A percentile compares a stretch with the other conserved stretches of the same genome.
phyloP scores from a whole-genome alignment of 2,797 vertebrate genomes.

The Synanceia verrucosa region DNA sequence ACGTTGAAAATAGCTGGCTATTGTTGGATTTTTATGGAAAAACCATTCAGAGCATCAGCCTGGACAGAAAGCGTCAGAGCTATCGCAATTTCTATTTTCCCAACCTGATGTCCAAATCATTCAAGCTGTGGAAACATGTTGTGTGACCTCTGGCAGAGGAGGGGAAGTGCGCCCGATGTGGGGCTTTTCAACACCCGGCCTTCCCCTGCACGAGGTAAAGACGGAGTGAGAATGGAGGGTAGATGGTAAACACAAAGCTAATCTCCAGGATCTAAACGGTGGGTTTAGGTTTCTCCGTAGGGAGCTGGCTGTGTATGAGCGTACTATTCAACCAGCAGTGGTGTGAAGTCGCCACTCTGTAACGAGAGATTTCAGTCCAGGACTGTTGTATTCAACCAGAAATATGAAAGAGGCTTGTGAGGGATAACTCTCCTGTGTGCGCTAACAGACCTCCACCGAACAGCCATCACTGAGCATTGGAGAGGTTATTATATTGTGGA shows the following conservation, averaged over 20 bases:
- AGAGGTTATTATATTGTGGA: conserved; percentile 32
- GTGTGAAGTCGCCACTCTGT: conserved; percentile 46
- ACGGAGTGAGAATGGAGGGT: conserved; percentile 35
- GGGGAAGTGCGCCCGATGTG: conserved; percentile 27
- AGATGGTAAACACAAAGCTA: conserved; percentile 50
- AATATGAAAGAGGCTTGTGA: conserved; percentile 20
- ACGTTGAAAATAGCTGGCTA: neutral
- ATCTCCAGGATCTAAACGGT: conserved; percentile 60
- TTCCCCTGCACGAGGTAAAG: conserved; percentile 21
- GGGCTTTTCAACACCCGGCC: conserved; percentile 38
- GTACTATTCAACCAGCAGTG: conserved; percentile 40
- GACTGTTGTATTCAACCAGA: conserved; percentile 21
- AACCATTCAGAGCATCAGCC: neutral
- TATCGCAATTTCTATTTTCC: neutral
- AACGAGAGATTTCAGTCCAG: conserved; percentile 44
- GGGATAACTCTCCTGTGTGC: conserved; percentile 12
- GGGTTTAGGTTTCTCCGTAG: conserved; percentile 64
- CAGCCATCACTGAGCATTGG: conserved; percentile 24
- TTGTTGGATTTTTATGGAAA: neutral
- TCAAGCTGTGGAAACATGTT: conserved; percentile 52
- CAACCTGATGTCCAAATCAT: conserved; percentile 22
- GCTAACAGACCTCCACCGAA: conserved; percentile 15
- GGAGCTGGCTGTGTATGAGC: conserved; percentile 35
- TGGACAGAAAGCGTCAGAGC: neutral
- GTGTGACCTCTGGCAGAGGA: conserved; percentile 41